Evolutionary conservation across 2,888 invertebrate species (phyloP), one percentile per base, ranked within the genome.

Genomic region (Apotomis betuletana): DNA sequence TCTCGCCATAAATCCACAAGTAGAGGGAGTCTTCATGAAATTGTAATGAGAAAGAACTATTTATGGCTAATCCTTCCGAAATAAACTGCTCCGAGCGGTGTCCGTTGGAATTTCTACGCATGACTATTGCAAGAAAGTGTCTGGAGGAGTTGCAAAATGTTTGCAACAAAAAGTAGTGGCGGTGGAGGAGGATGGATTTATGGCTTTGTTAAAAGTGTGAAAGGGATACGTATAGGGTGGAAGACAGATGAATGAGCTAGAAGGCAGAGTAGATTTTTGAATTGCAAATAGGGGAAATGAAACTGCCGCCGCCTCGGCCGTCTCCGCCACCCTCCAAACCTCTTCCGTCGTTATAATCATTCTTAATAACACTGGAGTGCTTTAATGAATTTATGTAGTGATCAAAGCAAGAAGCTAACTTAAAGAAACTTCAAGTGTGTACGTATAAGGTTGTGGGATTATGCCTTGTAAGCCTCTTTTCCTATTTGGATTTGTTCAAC

Each of bases 41-140:
- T 87, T 91, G 88, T 92, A 92, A 92, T 90, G 88, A 90, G 88
- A 79, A 83, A 88, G 87, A 90, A 91, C 90, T 92, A 91, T 92
- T 93, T 92, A 92, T 90, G 86, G 91, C 88, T 92, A 92, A 92
- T 92, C 91, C 92, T 90, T 90, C 89, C 81, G 85, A 85, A 91
- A 91, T 89, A 91, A 90, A 92, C 88, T 90, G 88, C 87, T 83
- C 81, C 82, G 80, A 83, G 80, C 83, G 78, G 78, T 85, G 86
- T 88, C 84, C 83, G 83, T 82, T 80, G 85, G 83, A 82, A 84
- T 83, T 83, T 83, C 81, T 83, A 89, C 87, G 87, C 86, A 86
- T 83, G 77, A 77, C 78, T 77, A 75, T 81, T 79, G 83, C 84
- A 86, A 87, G 86, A 86, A 88, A 88, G 81, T 86, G 86, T 87